Evolutionary conservation across 2,113 vertebrate species (phyloP).

Genomic region (Synodontis membranacea): DNA sequence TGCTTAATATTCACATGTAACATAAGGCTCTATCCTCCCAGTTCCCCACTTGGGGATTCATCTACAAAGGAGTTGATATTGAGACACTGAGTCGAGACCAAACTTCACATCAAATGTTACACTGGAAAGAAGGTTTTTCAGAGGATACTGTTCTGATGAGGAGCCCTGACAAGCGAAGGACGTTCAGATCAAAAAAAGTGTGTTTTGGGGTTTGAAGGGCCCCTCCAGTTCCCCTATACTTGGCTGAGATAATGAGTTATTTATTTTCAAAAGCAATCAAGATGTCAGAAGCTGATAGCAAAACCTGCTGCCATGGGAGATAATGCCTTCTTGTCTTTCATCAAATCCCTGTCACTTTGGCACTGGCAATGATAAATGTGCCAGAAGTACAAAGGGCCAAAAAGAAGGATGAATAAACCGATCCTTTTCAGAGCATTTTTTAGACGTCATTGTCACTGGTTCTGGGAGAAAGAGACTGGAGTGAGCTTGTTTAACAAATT

Average conservation of each 20-base stretch:
- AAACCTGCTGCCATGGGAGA: conserved; percentile 44
- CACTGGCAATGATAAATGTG: conserved; percentile 47
- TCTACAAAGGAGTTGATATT: neutral
- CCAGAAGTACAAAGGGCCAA: conserved; percentile 37
- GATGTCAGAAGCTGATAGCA: conserved; percentile 56
- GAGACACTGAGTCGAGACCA: neutral
- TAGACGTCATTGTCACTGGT: conserved; percentile 37
- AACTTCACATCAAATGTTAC: conserved; percentile 32
- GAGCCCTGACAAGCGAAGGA: conserved; percentile 32
- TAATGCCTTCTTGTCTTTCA: conserved; percentile 57
- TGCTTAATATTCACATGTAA: neutral
- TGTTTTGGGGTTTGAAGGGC: conserved; percentile 33
- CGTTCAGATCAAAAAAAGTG: conserved; percentile 40
- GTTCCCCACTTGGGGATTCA: conserved; percentile 12
- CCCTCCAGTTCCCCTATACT: conserved; percentile 13
- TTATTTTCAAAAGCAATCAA: conserved; percentile 60
- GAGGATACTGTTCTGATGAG: conserved; percentile 43
- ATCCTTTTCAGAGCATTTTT: conserved; percentile 36
- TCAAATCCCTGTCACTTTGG: conserved; percentile 54
- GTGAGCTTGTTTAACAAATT: conserved; percentile 46
- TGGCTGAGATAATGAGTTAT: conserved; percentile 56
- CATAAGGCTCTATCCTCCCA: neutral
- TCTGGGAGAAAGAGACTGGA: conserved; percentile 31
- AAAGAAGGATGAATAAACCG: conserved; percentile 43
- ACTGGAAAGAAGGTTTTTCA: conserved; percentile 28